A percentile compares a stretch with the other conserved stretches of the same genome.
phyloP scores from a whole-genome alignment of 2,113 vertebrate species.

The Spea bombifrons region DNA sequence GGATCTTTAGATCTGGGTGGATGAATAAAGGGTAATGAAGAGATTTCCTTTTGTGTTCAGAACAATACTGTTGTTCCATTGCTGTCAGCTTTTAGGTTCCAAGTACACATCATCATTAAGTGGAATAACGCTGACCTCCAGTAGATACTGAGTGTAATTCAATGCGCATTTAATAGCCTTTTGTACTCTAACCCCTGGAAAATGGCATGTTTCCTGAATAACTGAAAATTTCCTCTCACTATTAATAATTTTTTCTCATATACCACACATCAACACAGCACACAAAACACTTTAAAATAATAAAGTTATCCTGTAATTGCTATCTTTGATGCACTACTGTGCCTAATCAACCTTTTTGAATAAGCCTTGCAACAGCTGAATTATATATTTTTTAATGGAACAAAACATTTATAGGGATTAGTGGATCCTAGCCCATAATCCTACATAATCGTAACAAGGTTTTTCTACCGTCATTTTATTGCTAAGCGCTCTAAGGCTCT shows the following conservation, averaged over 20 bases:
- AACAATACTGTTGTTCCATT: neutral
- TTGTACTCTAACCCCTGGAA: neutral
- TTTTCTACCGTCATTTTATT: too few relatives aligned
- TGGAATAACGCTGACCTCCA: slow-evolving; percentile 2
- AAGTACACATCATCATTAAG: neutral
- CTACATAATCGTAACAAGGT: too few relatives aligned
- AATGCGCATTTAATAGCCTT: neutral
- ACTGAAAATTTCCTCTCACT: neutral
- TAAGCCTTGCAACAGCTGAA: too few relatives aligned
- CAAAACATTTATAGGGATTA: too few relatives aligned
- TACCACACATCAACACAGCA: neutral
- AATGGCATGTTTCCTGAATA: slow-evolving; percentile 4
- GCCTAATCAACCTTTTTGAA: neutral
- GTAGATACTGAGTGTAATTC: neutral
- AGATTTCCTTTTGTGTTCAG: neutral
- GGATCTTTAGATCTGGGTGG: neutral
- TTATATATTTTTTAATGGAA: too few relatives aligned
- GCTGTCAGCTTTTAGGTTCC: neutral
- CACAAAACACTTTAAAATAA: slow-evolving; percentile 2
- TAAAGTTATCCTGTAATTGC: neutral
- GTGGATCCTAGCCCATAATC: too few relatives aligned
- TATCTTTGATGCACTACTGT: neutral
- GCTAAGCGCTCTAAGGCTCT: too few relatives aligned
- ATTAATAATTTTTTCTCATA: neutral
- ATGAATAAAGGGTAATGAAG: neutral